Conservation (phyloP, 2,113 vertebrate species). For the Noctilio leporinus region DNA sequence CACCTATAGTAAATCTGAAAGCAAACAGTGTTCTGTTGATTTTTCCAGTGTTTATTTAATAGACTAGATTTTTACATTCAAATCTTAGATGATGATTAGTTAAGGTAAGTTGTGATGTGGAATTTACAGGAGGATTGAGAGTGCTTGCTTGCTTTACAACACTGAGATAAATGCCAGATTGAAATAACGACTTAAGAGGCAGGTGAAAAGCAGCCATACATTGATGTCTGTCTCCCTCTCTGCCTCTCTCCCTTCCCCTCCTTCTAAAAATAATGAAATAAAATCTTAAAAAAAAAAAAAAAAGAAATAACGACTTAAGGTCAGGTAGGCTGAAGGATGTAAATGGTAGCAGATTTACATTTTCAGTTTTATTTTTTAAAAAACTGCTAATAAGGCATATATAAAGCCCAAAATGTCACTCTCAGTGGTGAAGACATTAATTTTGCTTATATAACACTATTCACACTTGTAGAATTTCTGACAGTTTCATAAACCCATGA, state of each 20-base stretch:
- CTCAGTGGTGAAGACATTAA: constrained; percentile 67
- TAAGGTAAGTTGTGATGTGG: constrained; percentile 51
- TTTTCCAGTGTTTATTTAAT: constrained; percentile 71
- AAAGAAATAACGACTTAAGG: constrained; percentile 22
- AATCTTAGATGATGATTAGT: constrained; percentile 42
- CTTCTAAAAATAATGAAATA: no score
- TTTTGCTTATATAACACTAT: constrained; percentile 72
- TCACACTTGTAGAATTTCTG: constrained; percentile 68
- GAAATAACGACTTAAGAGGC: constrained; percentile 25
- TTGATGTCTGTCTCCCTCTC: no score
- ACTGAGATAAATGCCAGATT: constrained; percentile 54
- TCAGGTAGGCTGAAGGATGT: constrained; percentile 61
- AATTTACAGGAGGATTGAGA: constrained; percentile 51
- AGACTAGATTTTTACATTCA: constrained; percentile 63
- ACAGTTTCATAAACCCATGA: constrained; percentile 68
- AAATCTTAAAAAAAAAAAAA: no score
- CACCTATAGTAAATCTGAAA: constrained; percentile 38
- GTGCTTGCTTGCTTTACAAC: constrained; percentile 59
- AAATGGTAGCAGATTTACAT: constrained; percentile 61
- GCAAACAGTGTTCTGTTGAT: constrained; percentile 58
- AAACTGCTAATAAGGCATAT: constrained; percentile 51
- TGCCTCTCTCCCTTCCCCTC: no score
- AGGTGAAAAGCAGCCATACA: no score
- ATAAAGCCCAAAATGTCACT: constrained; percentile 68
- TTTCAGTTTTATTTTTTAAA: constrained; percentile 57